phyloP scores from a whole-genome alignment of 2,113 vertebrate species.

The Datnioides undecimradiatus region DNA sequence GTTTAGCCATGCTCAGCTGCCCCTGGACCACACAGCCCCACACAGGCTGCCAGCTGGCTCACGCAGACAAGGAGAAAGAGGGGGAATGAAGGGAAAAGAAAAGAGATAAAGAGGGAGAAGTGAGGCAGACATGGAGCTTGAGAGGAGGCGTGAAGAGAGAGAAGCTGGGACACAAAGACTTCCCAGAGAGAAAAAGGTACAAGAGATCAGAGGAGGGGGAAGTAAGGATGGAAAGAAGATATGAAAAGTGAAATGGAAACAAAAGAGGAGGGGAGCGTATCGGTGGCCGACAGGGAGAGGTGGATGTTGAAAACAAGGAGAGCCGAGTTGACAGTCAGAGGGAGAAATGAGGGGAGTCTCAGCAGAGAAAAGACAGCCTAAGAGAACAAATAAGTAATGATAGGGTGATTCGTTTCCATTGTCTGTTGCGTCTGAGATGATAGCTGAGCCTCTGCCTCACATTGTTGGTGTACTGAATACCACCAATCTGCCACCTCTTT shows the following conservation, averaged over 20 bases:
- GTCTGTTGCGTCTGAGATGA: slow-evolving; percentile 70
- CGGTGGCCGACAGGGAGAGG: slow-evolving; percentile 4
- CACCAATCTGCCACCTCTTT: slow-evolving; percentile 53
- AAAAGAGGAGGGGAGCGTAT: slow-evolving; percentile 1
- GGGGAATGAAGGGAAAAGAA: slow-evolving; percentile 10
- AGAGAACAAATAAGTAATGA: slow-evolving; percentile 72
- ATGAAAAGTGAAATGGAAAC: not conserved
- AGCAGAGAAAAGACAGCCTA: slow-evolving; percentile 25
- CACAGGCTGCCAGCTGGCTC: slow-evolving; percentile 72
- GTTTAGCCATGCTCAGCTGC: slow-evolving; percentile 81
- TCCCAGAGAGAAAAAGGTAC: slow-evolving; percentile 19
- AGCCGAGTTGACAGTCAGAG: slow-evolving; percentile 17
- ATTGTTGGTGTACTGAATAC: slow-evolving; percentile 57
- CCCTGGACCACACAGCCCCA: slow-evolving; percentile 64
- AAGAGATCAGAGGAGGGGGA: slow-evolving; percentile 22
- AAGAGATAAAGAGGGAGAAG: slow-evolving; percentile 37
- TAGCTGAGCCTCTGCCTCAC: slow-evolving; percentile 58
- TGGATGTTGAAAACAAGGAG: slow-evolving; percentile 23
- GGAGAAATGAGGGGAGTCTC: slow-evolving; percentile 45
- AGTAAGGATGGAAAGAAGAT: slow-evolving; percentile 18
- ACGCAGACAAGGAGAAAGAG: slow-evolving; percentile 32
- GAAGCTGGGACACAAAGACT: slow-evolving; percentile 29
- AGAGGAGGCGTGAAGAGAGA: slow-evolving; percentile 38
- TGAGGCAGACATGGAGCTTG: not conserved
- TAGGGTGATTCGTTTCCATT: slow-evolving; percentile 59